Percentiles rank a stretch among this genome's conserved stretches.
Conservation (phyloP, 2,888 invertebrate species). For the Leptopterna dolabrata region DNA sequence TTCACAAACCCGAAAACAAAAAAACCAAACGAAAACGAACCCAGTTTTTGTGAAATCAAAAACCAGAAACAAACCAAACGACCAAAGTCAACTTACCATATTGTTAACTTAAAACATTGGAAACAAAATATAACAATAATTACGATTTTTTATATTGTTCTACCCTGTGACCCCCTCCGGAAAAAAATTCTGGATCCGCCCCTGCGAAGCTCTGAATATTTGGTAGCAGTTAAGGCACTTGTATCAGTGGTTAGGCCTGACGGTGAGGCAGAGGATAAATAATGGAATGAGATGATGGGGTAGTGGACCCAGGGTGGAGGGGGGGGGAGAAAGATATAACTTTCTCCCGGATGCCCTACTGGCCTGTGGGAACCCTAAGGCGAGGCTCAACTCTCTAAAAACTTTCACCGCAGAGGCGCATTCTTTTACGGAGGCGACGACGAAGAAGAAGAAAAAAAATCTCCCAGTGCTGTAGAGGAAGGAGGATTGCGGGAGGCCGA, state of each 20-base stretch:
- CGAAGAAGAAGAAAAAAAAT: not conserved
- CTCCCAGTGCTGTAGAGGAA: not conserved
- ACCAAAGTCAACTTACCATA: too few species aligned
- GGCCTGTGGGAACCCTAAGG: constrained; percentile 49
- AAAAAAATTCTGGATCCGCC: too few species aligned
- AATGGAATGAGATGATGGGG: not conserved
- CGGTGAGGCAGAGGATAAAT: not conserved
- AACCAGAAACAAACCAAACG: too few species aligned
- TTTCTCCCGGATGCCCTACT: constrained; percentile 53
- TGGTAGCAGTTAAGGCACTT: too few species aligned
- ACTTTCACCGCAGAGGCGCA: constrained; percentile 35
- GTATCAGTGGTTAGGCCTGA: not conserved
- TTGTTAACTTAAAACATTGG: too few species aligned
- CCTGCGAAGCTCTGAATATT: too few species aligned
- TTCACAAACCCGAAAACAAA: too few species aligned
- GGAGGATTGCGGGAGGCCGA: not conserved
- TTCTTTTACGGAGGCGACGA: not conserved
- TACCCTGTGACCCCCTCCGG: too few species aligned
- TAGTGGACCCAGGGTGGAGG: not conserved
- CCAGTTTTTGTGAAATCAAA: too few species aligned
- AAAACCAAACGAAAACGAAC: too few species aligned
- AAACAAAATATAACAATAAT: too few species aligned
- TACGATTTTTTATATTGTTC: too few species aligned
- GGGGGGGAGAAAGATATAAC: not conserved
- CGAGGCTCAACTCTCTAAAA: constrained; percentile 48